Conservation (phyloP, 2,797 vertebrate species). For the Molossus molossus region DNA sequence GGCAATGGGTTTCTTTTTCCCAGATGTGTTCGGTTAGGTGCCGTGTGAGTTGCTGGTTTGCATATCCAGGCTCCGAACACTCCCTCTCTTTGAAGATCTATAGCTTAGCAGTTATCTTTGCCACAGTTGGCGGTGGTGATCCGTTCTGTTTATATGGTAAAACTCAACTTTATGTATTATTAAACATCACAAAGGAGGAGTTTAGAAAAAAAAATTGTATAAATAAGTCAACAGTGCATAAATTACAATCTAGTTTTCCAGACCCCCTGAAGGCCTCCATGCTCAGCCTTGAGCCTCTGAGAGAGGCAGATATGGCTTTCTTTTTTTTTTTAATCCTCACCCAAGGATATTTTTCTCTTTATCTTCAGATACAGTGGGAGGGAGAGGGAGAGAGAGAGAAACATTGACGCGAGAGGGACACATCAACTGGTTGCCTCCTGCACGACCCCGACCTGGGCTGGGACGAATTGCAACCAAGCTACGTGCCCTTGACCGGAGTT, state of each 20-base stretch:
- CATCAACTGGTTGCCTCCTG: too few species aligned
- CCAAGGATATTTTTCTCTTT: too few species aligned
- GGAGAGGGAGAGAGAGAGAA: too few species aligned
- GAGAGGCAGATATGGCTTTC: slow-evolving; percentile 82
- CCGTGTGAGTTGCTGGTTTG: background rate
- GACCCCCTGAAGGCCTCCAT: slow-evolving; percentile 75
- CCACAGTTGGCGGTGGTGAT: background rate
- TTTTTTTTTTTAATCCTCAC: background rate
- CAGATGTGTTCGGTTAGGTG: slow-evolving; percentile 83
- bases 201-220: slow-evolving; percentile 71
- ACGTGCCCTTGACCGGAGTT: too few species aligned
- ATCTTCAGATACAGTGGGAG: too few species aligned
- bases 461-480: too few species aligned
- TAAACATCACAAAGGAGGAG: slow-evolving; percentile 57
- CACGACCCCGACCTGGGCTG: too few species aligned
- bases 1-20: slow-evolving; percentile 79
- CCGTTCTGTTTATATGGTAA: slow-evolving; percentile 62
- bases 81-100: slow-evolving; percentile 33
- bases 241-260: slow-evolving; percentile 79
- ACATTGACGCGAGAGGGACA: too few species aligned
- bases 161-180: slow-evolving; percentile 72
- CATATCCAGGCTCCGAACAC: slow-evolving; percentile 17
- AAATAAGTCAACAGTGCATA: slow-evolving; percentile 86
- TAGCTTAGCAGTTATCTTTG: background rate
- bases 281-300: slow-evolving; percentile 78